A percentile compares a stretch with the other conserved stretches of the same genome.
Conservation (phyloP, 92 coral and sea anemone species). For the Galaxea fascicularis region DNA sequence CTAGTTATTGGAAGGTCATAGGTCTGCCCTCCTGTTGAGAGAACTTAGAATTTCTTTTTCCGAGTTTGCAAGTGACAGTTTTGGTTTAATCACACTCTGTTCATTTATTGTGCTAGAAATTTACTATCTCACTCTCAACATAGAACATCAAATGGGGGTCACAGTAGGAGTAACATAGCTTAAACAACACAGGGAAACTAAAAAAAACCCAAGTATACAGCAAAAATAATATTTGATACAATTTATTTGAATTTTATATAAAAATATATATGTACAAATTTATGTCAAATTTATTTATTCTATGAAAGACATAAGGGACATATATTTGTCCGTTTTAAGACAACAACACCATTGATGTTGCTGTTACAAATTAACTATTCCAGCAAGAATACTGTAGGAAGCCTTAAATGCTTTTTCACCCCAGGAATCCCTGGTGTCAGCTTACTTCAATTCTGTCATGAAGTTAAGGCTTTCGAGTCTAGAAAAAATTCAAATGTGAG, state of each 20-base stretch:
- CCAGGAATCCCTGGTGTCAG: neutral
- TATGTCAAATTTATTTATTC: constrained; percentile 10
- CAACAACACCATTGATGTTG: neutral
- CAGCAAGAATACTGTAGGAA: neutral
- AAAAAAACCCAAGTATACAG: neutral
- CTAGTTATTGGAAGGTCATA: too few relatives aligned
- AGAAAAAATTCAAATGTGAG: neutral
- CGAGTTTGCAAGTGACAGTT: too few relatives aligned
- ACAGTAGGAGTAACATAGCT: neutral
- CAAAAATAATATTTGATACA: neutral
- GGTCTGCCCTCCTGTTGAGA: too few relatives aligned
- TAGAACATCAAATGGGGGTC: neutral
- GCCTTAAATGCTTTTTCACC: neutral
- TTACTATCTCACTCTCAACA: too few relatives aligned
- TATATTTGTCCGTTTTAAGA: too few relatives aligned
- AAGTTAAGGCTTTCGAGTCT: neutral
- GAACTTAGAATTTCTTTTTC: too few relatives aligned
- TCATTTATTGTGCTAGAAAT: too few relatives aligned
- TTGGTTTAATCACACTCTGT: too few relatives aligned
- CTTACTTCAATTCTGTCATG: neutral
- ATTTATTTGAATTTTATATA: neutral
- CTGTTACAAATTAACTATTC: neutral
- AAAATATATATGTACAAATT: constrained; percentile 20
- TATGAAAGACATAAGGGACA: too few relatives aligned
- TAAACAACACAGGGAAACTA: neutral